Percentiles rank a stretch among this genome's conserved stretches.
Evolutionary conservation across 2,888 invertebrate species (phyloP).

Genomic region (Chirona hameri): DNA sequence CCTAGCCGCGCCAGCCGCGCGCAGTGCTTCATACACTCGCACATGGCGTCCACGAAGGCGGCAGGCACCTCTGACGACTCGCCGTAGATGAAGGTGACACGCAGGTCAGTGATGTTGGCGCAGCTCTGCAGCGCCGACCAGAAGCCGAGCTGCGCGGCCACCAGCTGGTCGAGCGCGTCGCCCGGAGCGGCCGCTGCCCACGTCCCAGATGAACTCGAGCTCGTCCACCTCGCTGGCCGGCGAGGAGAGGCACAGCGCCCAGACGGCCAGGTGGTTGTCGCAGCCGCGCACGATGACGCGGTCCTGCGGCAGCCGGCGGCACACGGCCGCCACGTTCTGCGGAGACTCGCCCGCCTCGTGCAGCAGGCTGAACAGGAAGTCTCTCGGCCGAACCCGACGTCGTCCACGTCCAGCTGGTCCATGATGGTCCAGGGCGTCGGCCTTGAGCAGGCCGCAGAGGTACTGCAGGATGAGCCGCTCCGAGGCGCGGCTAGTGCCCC

Average conservation of each 20-base stretch:
- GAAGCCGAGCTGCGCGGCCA: conserved; percentile 64
- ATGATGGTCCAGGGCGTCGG: conserved; percentile 76
- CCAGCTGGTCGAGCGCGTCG: conserved; percentile 84
- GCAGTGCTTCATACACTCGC: conserved; percentile 71
- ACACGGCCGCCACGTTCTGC: conserved; percentile 35
- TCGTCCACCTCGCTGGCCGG: conserved; percentile 90
- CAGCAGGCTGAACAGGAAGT: conserved; percentile 1
- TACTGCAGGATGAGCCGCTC: conserved; percentile 84
- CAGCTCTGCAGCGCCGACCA: conserved; percentile 69
- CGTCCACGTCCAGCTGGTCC: conserved; percentile 36
- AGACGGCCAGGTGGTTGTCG: conserved; percentile 68
- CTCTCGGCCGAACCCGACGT: conserved; percentile 46
- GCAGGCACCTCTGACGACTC: conserved; percentile 54
- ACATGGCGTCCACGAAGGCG: conserved; percentile 72
- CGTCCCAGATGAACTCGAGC: conserved; percentile 94
- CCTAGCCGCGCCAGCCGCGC: conserved; percentile 78
- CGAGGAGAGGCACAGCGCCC: conserved; percentile 86
- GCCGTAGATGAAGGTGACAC: conserved; percentile 88
- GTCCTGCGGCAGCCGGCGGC: conserved; percentile 29
- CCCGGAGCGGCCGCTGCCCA: conserved; percentile 99
- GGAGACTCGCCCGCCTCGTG: conserved; percentile 7
- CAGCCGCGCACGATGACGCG: conserved; percentile 59
- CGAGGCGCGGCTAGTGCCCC: conserved; percentile 90
- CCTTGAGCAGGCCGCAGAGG: conserved; percentile 90
- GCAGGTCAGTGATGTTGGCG: conserved; percentile 90